Evolutionary conservation across 2,113 vertebrate species (phyloP).

Genomic region (Trachemys scripta): DNA sequence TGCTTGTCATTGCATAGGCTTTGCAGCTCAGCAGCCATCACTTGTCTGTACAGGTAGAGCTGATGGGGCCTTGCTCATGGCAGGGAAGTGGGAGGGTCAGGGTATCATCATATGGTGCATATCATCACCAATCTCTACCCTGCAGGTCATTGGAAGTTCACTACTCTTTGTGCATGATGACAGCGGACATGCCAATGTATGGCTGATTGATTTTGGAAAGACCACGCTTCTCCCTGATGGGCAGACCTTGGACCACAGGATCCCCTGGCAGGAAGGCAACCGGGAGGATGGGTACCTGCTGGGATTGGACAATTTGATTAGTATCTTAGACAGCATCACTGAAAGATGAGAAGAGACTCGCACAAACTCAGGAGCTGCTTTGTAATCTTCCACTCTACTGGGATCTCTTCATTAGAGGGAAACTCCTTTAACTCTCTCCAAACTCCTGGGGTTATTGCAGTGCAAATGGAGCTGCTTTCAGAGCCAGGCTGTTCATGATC

Average conservation of each 20-base stretch:
- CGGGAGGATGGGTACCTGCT: constrained; percentile 96
- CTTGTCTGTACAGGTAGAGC: not conserved
- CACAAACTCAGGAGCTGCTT: constrained; percentile 51
- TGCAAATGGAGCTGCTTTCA: constrained; percentile 47
- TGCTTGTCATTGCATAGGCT: not conserved
- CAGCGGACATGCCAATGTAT: constrained; percentile 89
- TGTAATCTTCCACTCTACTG: constrained; percentile 63
- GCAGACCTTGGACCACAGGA: constrained; percentile 88
- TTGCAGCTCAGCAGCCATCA: not conserved
- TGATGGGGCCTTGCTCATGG: not conserved
- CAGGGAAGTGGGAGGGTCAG: not conserved
- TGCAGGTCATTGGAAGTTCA: constrained; percentile 97
- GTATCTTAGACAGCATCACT: constrained; percentile 82
- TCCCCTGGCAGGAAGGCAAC: constrained; percentile 96
- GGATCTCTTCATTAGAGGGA: constrained; percentile 40
- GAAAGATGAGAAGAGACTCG: constrained; percentile 79
- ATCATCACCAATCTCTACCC: not conserved
- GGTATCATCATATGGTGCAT: not conserved
- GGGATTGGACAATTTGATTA: constrained; percentile 95
- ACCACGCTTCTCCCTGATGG: constrained; percentile 91
- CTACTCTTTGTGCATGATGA: constrained; percentile 97
- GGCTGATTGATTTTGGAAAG: constrained; percentile 99
- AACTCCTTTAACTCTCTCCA: constrained; percentile 45
- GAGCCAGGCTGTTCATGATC: constrained; percentile 40
- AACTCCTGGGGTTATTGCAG: not conserved